phyloP scores from a whole-genome alignment of 2,797 vertebrate species.

The Tachyglossus aculeatus region DNA sequence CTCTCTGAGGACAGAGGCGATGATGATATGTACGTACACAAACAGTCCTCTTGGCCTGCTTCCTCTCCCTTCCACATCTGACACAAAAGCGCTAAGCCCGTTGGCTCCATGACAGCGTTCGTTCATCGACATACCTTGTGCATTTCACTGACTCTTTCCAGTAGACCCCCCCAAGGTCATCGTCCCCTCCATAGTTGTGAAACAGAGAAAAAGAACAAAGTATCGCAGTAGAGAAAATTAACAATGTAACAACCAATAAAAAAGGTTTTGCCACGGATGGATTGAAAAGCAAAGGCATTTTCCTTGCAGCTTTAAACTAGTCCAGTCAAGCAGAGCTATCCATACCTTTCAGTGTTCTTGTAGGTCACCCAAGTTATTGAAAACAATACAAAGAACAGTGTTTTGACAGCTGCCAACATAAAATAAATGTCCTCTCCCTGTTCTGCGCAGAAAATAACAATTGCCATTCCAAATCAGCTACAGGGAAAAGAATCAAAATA shows the following conservation, averaged over 20 bases:
- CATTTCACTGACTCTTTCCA: slow-evolving; percentile 15
- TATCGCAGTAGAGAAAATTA: too few species aligned
- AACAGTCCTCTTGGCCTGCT: slow-evolving; percentile 54
- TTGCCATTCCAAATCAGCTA: slow-evolving; percentile 20
- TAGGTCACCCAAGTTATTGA: slow-evolving; percentile 23
- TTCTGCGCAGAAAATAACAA: slow-evolving; percentile 6
- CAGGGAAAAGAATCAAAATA: slow-evolving; percentile 11
- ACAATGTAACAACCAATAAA: not conserved
- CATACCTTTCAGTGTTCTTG: slow-evolving; percentile 15
- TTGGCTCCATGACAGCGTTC: slow-evolving; percentile 43
- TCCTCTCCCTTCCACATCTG: slow-evolving; percentile 56
- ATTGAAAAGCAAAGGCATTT: too few species aligned
- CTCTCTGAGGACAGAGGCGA: slow-evolving; percentile 41
- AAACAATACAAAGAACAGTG: slow-evolving; percentile 26
- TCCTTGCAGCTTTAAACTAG: slow-evolving; percentile 3
- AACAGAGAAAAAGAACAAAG: too few species aligned
- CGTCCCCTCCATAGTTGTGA: fast-evolving
- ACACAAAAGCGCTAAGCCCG: slow-evolving; percentile 55
- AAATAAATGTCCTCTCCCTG: not conserved
- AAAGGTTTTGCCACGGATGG: too few species aligned
- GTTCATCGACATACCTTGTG: slow-evolving; percentile 46
- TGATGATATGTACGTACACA: slow-evolving; percentile 47
- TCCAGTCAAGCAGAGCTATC: slow-evolving; percentile 8
- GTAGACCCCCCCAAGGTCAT: not conserved
- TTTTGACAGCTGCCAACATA: slow-evolving; percentile 43